Evolutionary conservation across 2,888 invertebrate genomes (phyloP).

Genomic region (Sinhomidia bicolor): DNA sequence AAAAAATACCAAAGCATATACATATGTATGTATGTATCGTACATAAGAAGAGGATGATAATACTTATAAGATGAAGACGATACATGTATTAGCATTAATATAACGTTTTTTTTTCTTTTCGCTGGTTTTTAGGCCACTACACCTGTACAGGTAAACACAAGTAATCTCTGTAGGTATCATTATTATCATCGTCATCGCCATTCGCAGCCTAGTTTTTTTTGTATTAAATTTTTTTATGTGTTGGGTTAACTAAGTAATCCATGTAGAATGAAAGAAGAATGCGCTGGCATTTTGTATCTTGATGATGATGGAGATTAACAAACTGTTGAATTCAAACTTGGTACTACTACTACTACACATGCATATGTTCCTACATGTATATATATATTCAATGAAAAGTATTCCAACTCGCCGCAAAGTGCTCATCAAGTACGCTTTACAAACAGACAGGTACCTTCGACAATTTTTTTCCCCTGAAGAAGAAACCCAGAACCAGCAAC

Average conservation of each 20-base stretch:
- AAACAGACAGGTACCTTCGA: slow-evolving; percentile 22
- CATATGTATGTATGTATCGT: no score
- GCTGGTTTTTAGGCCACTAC: slow-evolving; percentile 74
- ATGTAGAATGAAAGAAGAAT: slow-evolving; percentile 43
- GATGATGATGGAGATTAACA: slow-evolving; percentile 24
- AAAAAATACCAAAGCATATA: slow-evolving; percentile 51
- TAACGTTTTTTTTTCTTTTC: slow-evolving; percentile 71
- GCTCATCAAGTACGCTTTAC: slow-evolving; percentile 21
- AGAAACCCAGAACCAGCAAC: slow-evolving; percentile 63
- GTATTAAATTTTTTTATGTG: slow-evolving; percentile 50
- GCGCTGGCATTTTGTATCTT: slow-evolving; percentile 22
- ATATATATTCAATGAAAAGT: slow-evolving; percentile 57
- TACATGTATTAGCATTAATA: slow-evolving; percentile 39
- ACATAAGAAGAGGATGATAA: slow-evolving; percentile 43
- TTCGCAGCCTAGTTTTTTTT: slow-evolving; percentile 74
- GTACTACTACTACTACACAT: background rate
- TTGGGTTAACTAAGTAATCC: slow-evolving; percentile 49
- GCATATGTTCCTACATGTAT: background rate
- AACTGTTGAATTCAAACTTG: slow-evolving; percentile 26
- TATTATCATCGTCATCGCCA: slow-evolving; percentile 63
- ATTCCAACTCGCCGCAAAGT: slow-evolving; percentile 73
- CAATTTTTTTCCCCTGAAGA: slow-evolving; percentile 11
- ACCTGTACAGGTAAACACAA: slow-evolving; percentile 71
- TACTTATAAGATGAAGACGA: slow-evolving; percentile 61
- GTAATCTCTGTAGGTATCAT: slow-evolving; percentile 64